These are phyloP conservation scores for Polydrusus tereticollis DNA, from an alignment of 2,888 invertebrate species.

Conservation along the genomic window DNA sequence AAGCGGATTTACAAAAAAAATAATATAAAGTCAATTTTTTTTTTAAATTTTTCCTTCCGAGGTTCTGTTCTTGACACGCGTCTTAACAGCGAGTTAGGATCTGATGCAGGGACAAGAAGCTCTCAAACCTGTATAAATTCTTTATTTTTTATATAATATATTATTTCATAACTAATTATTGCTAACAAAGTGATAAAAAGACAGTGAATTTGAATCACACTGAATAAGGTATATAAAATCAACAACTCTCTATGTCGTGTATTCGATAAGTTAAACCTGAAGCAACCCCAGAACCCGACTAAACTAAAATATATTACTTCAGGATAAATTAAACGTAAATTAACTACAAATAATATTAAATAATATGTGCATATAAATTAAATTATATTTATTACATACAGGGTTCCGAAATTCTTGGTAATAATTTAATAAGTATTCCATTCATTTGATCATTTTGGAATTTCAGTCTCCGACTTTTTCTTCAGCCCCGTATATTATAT, in stretches of 20 bases:
- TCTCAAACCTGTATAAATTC: no score
- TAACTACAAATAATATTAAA: neutral
- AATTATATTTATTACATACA: neutral
- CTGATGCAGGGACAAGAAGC: no score
- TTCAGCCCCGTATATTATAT: neutral
- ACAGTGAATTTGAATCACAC: neutral
- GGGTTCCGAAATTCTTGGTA: neutral
- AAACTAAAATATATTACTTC: neutral
- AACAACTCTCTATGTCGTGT: neutral
- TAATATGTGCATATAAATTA: neutral
- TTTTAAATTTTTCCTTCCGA: no score
- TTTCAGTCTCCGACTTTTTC: neutral
- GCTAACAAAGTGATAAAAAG: no score
- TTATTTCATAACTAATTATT: no score
- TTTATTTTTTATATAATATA: no score
- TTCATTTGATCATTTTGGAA: conserved; percentile 6
- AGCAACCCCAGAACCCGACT: conserved; percentile 1
- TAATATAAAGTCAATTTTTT: no score
- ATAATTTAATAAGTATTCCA: neutral
- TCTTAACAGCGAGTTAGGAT: no score
- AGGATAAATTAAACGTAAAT: conserved; percentile 8
- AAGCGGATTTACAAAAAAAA: no score
- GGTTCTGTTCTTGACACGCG: no score
- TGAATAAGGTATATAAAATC: neutral
- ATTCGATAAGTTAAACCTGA: neutral